Base-by-base conservation (phyloP, 2,888 invertebrate species). In the Thymelicus sylvestris region DNA sequence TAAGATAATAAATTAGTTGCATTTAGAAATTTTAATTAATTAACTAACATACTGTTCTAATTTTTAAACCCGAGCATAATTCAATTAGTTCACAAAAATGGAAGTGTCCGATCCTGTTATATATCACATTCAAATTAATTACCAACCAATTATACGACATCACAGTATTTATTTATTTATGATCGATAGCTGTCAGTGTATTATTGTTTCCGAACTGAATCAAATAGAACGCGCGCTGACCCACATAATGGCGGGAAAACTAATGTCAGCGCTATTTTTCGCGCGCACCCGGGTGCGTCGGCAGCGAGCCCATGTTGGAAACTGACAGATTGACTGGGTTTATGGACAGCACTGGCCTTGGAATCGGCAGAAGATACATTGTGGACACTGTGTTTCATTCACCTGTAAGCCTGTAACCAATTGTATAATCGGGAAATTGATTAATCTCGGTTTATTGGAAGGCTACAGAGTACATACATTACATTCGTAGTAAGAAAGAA, bases 231-330 rank as follows among this genome's bases (percentile, higher is more conserved):
- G 79, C 81, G 76, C 73, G 75, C 73, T 82, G 89, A 86, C 89
- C 88, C 82, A 89, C 76, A 83, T 87, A 83, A 74, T 85, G 82
- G 87, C 86, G 89, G 83, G 82, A 84, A 86, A 86, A 84, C 81
- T 83, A 87, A 86, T 89, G 90, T 86, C 87, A 86, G 79, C 72
- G 83, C 84, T 88, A 89, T 89, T 87, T 89, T 86, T 82, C 83
- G 85, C 87, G 84, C 82, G 81, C 83, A 80, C 79, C 69, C 69
- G 69, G 64, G 69, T 70, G 70, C 70, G 70, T 65, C 70, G 70
- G 65, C 59, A 41, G 52, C 73, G 73, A 67, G 77, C 77, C 72
- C 71, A 79, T 77, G 79, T 81, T 78, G 74, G 76, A 79, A 73
- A 85, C 86, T 85, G 80, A 79, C 74, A 55, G 59, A 74, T 60